Percentiles rank a stretch among this genome's conserved stretches.
These are phyloP conservation scores for Mimachlamys varia DNA, from an alignment of 2,888 invertebrate genomes.

Conservation along the genomic window DNA sequence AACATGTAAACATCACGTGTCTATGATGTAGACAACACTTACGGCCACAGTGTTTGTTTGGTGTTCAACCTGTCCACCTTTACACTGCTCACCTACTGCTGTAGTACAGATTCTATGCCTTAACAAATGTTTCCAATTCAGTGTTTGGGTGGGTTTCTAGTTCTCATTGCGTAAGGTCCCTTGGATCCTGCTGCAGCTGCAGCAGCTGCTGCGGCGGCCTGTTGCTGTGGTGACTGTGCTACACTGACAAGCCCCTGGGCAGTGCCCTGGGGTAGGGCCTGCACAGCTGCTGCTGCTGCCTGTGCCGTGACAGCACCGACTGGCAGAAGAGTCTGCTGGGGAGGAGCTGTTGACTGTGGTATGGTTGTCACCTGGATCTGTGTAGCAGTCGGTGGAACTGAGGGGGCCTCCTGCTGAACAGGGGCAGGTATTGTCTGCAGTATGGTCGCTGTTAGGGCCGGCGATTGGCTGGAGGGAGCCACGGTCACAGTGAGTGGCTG, in stretches of 20 bases:
- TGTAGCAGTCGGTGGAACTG: slow-evolving; percentile 52
- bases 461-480: slow-evolving; percentile 48
- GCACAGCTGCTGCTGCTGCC: slow-evolving; percentile 52
- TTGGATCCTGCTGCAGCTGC: slow-evolving; percentile 59
- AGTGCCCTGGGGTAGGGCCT: slow-evolving; percentile 52
- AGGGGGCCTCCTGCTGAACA: slow-evolving; percentile 54
- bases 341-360: slow-evolving; percentile 37
- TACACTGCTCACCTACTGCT: neutral
- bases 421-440: slow-evolving; percentile 50
- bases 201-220: slow-evolving; percentile 51
- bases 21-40: no score
- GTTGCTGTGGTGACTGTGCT: slow-evolving; percentile 47
- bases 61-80: no score
- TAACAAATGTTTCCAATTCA: slow-evolving; percentile 28
- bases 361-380: slow-evolving; percentile 53
- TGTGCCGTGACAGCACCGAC: slow-evolving; percentile 50
- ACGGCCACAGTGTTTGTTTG: no score
- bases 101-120: no score
- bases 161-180: slow-evolving; percentile 75
- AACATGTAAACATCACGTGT: neutral
- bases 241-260: slow-evolving; percentile 51
- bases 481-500: slow-evolving; percentile 49
- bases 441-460: slow-evolving; percentile 44
- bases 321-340: slow-evolving; percentile 44
- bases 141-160: slow-evolving; percentile 73